phyloP scores from a whole-genome alignment of 2,797 vertebrate species.

The Benthosema pterotum region DNA sequence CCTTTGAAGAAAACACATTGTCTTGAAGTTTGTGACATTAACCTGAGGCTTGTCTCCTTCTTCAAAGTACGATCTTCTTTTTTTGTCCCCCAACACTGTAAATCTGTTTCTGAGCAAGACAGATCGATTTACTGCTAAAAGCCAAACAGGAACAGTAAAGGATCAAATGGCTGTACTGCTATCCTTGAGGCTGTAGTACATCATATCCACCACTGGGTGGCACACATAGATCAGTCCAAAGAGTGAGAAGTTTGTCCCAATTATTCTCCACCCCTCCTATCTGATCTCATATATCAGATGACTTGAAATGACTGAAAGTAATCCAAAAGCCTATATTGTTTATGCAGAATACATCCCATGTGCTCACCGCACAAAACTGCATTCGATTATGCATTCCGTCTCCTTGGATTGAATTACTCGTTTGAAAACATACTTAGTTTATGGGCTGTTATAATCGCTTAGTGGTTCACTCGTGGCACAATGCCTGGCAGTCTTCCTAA shows the following conservation, averaged over 20 bases:
- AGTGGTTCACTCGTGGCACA: neutral
- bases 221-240: constrained; percentile 36
- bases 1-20: neutral
- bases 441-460: neutral
- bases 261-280: neutral
- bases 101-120: neutral
- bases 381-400: no score
- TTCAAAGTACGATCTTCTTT: constrained; percentile 6
- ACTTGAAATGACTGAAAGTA: neutral
- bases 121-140: neutral
- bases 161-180: neutral
- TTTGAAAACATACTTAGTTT: neutral
- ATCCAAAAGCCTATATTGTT: constrained; percentile 3
- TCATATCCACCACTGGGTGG: constrained; percentile 66
- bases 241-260: neutral
- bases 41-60: neutral
- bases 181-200: constrained; percentile 5
- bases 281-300: neutral
- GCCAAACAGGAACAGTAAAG: neutral
- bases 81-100: neutral
- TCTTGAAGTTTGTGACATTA: neutral
- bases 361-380: no score
- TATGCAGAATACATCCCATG: neutral
- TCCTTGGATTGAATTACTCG: no score
- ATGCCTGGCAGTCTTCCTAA: no score